Evolutionary conservation across 2,888 invertebrate species (phyloP).

Genomic region (Philereme vetulata): DNA sequence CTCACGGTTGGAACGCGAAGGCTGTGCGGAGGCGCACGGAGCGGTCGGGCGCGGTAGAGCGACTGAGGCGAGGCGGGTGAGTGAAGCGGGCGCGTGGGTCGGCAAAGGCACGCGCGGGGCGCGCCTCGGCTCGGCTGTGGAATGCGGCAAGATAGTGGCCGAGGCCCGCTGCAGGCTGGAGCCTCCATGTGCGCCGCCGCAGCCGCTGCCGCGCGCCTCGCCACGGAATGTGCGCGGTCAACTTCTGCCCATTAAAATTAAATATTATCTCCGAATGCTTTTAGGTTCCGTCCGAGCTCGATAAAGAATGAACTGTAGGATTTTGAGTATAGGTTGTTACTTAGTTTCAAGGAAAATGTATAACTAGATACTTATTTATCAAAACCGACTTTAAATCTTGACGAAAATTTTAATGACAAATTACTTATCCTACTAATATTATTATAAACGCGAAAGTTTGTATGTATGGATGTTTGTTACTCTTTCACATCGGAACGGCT

Average conservation of each 20-base stretch:
- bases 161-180: conserved; percentile 60
- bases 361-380: too few species aligned
- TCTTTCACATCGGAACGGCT: too few species aligned
- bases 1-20: conserved; percentile 52
- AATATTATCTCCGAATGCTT: conserved; percentile 58
- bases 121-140: conserved; percentile 79
- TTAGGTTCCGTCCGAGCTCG: conserved; percentile 18
- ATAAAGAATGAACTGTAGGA: conserved; percentile 8
- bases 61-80: conserved; percentile 58
- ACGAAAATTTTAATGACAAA: too few species aligned
- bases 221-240: conserved; percentile 64
- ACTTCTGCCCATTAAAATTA: conserved; percentile 62
- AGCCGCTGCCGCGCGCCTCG: conserved; percentile 16
- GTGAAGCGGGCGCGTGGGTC: conserved; percentile 88
- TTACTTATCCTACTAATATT: too few species aligned
- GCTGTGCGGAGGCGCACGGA: conserved; percentile 59
- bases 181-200: conserved; percentile 40
- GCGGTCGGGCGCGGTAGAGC: conserved; percentile 67
- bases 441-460: too few species aligned
- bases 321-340: neutral
- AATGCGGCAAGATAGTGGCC: conserved; percentile 75
- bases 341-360: neutral
- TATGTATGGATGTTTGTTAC: too few species aligned
- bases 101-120: conserved; percentile 84
- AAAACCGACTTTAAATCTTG: too few species aligned